Percentiles rank a stretch among this genome's conserved stretches.
phyloP scores from a whole-genome alignment of 2,797 vertebrate genomes.

The Bradypus variegatus region DNA sequence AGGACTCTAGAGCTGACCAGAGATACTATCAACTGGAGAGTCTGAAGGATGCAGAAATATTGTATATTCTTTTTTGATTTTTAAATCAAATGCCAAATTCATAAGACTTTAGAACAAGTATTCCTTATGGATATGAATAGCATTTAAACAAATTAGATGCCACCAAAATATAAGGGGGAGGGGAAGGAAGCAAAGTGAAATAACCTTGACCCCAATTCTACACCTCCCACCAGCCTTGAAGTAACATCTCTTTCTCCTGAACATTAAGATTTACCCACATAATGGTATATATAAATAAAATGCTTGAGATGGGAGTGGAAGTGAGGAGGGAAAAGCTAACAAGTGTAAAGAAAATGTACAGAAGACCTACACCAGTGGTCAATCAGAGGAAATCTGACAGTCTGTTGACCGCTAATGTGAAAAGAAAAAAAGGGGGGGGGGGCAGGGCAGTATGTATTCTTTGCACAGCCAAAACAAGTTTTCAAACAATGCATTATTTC shows the following conservation, averaged over 20 bases:
- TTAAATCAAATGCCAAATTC: background rate
- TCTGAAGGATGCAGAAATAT: background rate
- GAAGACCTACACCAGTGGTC: background rate
- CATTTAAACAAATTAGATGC: background rate
- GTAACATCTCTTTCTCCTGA: conserved; percentile 43
- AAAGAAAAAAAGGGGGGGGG: background rate
- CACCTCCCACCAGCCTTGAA: background rate
- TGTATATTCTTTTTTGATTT: background rate
- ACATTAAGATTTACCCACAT: conserved; percentile 42
- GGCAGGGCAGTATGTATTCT: background rate
- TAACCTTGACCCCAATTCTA: conserved; percentile 39
- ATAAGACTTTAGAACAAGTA: background rate
- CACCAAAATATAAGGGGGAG: accelerated
- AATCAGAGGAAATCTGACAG: background rate
- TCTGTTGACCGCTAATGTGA: background rate
- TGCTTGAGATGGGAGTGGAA: conserved; percentile 54
- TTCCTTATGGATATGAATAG: background rate
- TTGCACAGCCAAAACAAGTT: background rate
- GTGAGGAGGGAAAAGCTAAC: conserved; percentile 56
- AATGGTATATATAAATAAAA: conserved; percentile 58
- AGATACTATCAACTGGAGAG: background rate
- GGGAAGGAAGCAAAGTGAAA: background rate
- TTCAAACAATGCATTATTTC: conserved; percentile 11
- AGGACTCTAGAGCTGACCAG: background rate
- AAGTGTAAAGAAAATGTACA: conserved; percentile 57